Conservation (phyloP, 1,140 invertebrate genomes). For the Lutraria rhynchaena region DNA sequence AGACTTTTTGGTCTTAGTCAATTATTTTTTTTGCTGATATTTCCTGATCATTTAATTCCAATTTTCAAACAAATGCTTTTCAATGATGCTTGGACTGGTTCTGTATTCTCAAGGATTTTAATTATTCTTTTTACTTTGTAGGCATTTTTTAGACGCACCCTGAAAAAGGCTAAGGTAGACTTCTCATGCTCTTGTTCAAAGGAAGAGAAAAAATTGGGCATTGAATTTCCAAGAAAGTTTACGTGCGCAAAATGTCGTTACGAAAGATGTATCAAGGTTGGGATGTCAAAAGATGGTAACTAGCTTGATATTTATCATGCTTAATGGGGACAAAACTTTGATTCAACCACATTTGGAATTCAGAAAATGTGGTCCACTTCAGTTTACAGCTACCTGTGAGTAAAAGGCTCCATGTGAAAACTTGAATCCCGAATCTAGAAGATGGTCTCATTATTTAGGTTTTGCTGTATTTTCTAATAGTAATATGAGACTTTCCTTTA, state of each 20-base stretch:
- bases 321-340: too few relatives aligned
- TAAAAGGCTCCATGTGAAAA: too few relatives aligned
- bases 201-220: constrained; percentile 7
- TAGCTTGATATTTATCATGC: too few relatives aligned
- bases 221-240: constrained; percentile 44
- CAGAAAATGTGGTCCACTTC: too few relatives aligned
- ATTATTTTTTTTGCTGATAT: not conserved
- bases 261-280: constrained; percentile 67
- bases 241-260: constrained; percentile 71
- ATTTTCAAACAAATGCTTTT: not conserved
- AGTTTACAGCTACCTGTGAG: too few relatives aligned
- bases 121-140: constrained; percentile 32
- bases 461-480: too few relatives aligned
- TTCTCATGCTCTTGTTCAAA: constrained; percentile 43
- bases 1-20: too few relatives aligned
- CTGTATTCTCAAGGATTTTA: not conserved
- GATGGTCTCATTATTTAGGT: too few relatives aligned
- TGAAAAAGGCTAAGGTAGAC: constrained; percentile 47
- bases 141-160: constrained; percentile 72
- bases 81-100: not conserved
- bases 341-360: too few relatives aligned
- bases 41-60: not conserved
- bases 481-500: too few relatives aligned
- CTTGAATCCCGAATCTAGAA: too few relatives aligned
- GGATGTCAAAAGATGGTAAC: constrained; percentile 74